Evolutionary conservation across 2,888 invertebrate genomes (phyloP).

Genomic region (Drosophila mimetica): DNA sequence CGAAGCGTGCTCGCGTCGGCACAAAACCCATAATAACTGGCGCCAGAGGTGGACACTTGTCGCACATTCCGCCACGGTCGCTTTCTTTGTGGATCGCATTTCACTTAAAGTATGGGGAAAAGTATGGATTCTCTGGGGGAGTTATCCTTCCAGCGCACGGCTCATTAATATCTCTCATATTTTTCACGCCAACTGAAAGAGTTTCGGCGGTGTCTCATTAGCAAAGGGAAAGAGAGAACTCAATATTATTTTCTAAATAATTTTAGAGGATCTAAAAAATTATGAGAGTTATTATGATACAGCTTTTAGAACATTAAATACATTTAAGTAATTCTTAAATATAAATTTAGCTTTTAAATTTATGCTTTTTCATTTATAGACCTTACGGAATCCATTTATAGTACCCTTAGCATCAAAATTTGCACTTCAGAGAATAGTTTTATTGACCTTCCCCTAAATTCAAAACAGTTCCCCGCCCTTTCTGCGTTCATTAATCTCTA

Average conservation of each 20-base stretch:
- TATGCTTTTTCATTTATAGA: no score
- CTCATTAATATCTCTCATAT: constrained; percentile 72
- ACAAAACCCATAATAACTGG: constrained; percentile 50
- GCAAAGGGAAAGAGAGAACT: no score
- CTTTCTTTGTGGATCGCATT: constrained; percentile 69
- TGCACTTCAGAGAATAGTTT: neutral
- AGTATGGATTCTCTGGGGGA: constrained; percentile 27
- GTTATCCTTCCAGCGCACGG: constrained; percentile 53
- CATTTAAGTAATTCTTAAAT: no score
- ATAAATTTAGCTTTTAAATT: no score
- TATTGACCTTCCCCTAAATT: neutral
- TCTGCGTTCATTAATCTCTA: constrained; percentile 6
- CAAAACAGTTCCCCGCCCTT: neutral
- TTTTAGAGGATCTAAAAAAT: no score
- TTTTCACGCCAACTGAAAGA: constrained; percentile 63
- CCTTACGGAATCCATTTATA: no score
- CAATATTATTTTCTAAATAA: no score
- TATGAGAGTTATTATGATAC: no score
- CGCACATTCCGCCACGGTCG: constrained; percentile 72
- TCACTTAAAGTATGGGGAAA: constrained; percentile 31
- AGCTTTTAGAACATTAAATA: no score
- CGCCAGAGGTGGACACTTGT: constrained; percentile 77
- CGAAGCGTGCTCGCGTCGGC: constrained; percentile 52
- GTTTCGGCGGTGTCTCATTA: constrained; percentile 55
- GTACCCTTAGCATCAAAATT: neutral